Percentiles rank a stretch among this genome's conserved stretches.
These are phyloP conservation scores for Oophaga sylvatica DNA, from an alignment of 2,797 vertebrate genomes.

Conservation along the genomic window DNA sequence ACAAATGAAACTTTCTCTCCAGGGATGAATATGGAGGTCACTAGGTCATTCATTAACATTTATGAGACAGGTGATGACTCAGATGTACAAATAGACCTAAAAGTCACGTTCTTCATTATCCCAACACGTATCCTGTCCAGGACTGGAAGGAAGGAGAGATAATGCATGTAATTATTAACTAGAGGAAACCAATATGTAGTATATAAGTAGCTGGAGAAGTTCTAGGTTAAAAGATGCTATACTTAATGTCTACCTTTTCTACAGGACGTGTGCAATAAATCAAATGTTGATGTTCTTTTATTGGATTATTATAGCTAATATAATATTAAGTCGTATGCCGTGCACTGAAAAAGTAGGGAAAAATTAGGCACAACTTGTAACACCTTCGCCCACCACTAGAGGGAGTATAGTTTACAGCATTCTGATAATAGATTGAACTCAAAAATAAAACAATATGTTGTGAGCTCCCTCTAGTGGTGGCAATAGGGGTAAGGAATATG, in stretches of 20 bases:
- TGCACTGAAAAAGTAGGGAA: too few relatives aligned
- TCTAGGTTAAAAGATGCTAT: not conserved
- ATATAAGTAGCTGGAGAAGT: not conserved
- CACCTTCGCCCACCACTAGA: too few relatives aligned
- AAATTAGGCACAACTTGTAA: too few relatives aligned
- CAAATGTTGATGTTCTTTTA: not conserved
- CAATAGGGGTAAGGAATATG: too few relatives aligned
- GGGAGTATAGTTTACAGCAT: too few relatives aligned
- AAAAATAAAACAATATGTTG: too few relatives aligned
- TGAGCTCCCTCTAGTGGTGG: too few relatives aligned
- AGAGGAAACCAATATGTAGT: not conserved
- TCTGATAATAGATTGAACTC: too few relatives aligned
- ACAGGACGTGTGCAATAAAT: not conserved
- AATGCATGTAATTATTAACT: not conserved
- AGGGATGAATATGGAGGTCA: slow-evolving; percentile 26
- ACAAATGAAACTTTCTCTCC: slow-evolving; percentile 3
- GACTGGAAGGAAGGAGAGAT: not conserved
- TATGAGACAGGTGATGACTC: slow-evolving; percentile 30
- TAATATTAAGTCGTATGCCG: too few relatives aligned
- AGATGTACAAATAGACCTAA: slow-evolving; percentile 26
- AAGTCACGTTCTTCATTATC: slow-evolving; percentile 32
- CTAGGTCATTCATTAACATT: slow-evolving; percentile 39
- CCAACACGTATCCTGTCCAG: not conserved
- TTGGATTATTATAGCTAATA: too few relatives aligned
- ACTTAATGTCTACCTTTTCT: not conserved